These are phyloP conservation scores for Odontomyia ornata DNA, from an alignment of 2,888 invertebrate species.

Conservation along the genomic window DNA sequence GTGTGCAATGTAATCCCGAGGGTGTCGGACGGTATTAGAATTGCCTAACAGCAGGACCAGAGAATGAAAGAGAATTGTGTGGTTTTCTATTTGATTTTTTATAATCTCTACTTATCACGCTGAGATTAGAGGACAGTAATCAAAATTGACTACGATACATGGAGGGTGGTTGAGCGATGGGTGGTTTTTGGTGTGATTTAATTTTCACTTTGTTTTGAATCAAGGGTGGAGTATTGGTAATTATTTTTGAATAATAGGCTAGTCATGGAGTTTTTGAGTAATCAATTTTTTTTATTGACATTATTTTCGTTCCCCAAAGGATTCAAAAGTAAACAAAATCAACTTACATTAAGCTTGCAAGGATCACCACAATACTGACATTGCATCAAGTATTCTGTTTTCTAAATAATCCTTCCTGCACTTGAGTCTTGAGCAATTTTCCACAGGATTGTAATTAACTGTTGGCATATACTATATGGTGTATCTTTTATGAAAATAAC, in stretches of 20 bases:
- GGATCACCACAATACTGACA: too few relatives aligned
- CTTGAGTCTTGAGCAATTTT: too few relatives aligned
- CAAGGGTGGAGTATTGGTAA: too few relatives aligned
- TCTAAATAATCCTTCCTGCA: too few relatives aligned
- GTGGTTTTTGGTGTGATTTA: neutral
- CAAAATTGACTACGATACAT: neutral
- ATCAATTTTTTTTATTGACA: too few relatives aligned
- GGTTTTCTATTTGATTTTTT: conserved; percentile 44
- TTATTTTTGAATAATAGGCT: too few relatives aligned
- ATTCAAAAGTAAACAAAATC: too few relatives aligned
- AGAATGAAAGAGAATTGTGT: conserved; percentile 13
- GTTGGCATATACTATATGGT: neutral
- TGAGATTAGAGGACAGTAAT: conserved; percentile 23
- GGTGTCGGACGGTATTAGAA: neutral
- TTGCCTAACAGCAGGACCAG: neutral
- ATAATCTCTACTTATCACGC: conserved; percentile 33
- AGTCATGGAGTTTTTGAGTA: too few relatives aligned
- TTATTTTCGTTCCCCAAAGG: too few relatives aligned
- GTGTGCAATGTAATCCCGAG: neutral
- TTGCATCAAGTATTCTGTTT: too few relatives aligned
- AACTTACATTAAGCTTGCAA: too few relatives aligned
- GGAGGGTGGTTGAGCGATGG: neutral
- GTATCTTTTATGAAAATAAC: neutral
- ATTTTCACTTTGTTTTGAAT: neutral
- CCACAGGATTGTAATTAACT: neutral